Conservation (phyloP, 2,888 invertebrate species). For the Xanthorhoe designata region DNA sequence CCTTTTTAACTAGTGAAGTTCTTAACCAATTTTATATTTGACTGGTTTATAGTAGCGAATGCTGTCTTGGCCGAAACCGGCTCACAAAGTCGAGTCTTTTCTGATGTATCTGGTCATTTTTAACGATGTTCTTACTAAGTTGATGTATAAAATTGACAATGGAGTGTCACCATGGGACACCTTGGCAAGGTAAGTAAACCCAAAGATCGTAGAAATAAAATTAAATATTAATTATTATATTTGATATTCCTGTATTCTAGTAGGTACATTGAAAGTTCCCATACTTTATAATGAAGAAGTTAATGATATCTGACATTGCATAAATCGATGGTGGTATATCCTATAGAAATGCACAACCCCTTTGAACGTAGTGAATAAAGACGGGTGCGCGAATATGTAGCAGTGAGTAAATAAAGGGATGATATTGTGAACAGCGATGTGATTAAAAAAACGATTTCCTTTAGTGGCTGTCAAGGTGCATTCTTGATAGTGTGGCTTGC, state of each 20-base stretch:
- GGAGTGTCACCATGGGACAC: not conserved
- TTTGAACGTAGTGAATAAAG: constrained; percentile 66
- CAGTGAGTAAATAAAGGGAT: constrained; percentile 80
- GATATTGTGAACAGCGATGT: constrained; percentile 80
- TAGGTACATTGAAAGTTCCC: constrained; percentile 48
- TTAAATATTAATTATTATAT: not conserved
- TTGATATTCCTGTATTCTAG: not conserved
- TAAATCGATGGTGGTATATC: constrained; percentile 55
- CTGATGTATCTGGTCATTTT: not conserved
- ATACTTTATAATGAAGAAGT: constrained; percentile 50
- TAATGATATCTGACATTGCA: constrained; percentile 57
- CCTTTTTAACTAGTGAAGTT: not conserved
- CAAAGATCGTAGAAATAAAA: not conserved
- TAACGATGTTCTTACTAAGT: not conserved
- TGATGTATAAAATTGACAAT: not conserved
- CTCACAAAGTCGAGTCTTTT: not conserved
- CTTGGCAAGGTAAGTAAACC: not conserved
- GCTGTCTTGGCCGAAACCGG: not conserved
- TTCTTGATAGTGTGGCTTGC: constrained; percentile 61
- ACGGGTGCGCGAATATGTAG: constrained; percentile 80
- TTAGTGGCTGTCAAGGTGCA: constrained; percentile 81
- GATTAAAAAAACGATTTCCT: constrained; percentile 82
- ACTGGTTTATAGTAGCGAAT: not conserved
- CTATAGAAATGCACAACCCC: constrained; percentile 54
- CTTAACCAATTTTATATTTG: not conserved